Conservation (phyloP, 2,797 vertebrate species). For the Discoglossus pictus region DNA sequence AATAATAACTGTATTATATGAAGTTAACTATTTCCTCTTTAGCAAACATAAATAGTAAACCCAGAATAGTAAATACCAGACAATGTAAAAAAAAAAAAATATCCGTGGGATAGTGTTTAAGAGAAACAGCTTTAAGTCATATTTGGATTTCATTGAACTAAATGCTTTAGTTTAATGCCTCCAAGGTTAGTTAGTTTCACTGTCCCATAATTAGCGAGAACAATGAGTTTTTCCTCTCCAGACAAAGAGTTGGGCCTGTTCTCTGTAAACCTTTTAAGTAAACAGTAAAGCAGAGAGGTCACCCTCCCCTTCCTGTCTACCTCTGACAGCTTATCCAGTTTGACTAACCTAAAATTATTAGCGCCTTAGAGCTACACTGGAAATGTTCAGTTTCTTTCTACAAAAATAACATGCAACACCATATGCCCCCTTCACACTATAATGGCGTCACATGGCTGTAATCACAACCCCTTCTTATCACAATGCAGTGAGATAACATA, state of each 20-base stretch:
- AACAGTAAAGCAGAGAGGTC: slow-evolving; percentile 27
- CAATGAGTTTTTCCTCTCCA: slow-evolving; percentile 39
- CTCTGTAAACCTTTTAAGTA: slow-evolving; percentile 27
- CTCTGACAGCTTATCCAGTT: slow-evolving; percentile 13
- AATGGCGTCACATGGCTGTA: too few species aligned
- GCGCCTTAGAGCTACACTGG: neutral
- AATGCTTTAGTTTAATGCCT: slow-evolving; percentile 20
- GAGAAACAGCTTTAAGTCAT: slow-evolving; percentile 14
- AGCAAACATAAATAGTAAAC: too few species aligned
- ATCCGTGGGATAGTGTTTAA: slow-evolving; percentile 14
- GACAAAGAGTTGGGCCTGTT: slow-evolving; percentile 26
- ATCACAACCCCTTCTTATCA: too few species aligned
- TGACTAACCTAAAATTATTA: neutral
- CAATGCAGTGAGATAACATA: too few species aligned
- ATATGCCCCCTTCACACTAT: neutral
- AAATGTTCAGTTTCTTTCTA: slow-evolving; percentile 17
- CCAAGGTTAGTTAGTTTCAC: slow-evolving; percentile 46
- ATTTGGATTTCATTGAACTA: slow-evolving; percentile 8
- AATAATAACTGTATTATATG: too few species aligned
- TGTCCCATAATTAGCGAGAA: slow-evolving; percentile 45
- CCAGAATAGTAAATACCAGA: too few species aligned
- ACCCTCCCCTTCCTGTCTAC: slow-evolving; percentile 37
- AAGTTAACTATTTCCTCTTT: too few species aligned
- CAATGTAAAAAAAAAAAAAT: neutral
- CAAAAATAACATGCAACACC: slow-evolving; percentile 6